phyloP scores from a whole-genome alignment of 2,888 invertebrate species.

The Leucoma salicis region DNA sequence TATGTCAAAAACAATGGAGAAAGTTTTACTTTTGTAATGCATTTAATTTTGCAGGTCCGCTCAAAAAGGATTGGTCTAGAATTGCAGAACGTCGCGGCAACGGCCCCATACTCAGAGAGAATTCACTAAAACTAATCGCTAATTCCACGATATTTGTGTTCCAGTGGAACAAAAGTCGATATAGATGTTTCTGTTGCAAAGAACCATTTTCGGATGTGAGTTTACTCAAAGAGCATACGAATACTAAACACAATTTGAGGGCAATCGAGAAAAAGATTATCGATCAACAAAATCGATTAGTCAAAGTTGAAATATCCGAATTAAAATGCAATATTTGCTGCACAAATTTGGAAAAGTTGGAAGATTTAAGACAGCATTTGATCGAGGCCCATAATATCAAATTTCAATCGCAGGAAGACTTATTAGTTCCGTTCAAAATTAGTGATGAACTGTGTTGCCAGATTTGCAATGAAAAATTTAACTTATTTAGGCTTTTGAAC shows the following conservation, averaged over 20 bases:
- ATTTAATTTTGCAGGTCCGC: constrained; percentile 14
- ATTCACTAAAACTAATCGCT: constrained; percentile 76
- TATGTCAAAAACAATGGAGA: too few relatives aligned
- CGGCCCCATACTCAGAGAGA: constrained; percentile 54
- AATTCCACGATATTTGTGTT: constrained; percentile 65
- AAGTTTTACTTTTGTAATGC: neutral
- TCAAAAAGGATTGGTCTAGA: constrained; percentile 44
- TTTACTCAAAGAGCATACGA: constrained; percentile 50
- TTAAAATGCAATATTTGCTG: constrained; percentile 59
- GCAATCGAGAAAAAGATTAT: constrained; percentile 63
- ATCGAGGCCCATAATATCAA: constrained; percentile 38
- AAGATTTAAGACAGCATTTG: constrained; percentile 47
- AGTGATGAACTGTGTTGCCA: constrained; percentile 53
- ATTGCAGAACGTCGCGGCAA: constrained; percentile 51
- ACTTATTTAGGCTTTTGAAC: constrained; percentile 55
- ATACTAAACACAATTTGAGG: constrained; percentile 42
- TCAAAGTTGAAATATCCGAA: constrained; percentile 64
- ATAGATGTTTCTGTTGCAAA: constrained; percentile 67
- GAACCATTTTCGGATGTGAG: constrained; percentile 56
- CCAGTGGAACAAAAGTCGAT: constrained; percentile 68
- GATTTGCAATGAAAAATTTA: constrained; percentile 53
- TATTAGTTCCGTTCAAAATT: constrained; percentile 65
- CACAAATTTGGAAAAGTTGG: constrained; percentile 33
- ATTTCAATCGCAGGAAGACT: constrained; percentile 46
- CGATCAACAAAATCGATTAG: constrained; percentile 55